A percentile compares a stretch with the other conserved stretches of the same genome.
phyloP scores from a whole-genome alignment of 2,113 vertebrate species.

The Pongo abelii region DNA sequence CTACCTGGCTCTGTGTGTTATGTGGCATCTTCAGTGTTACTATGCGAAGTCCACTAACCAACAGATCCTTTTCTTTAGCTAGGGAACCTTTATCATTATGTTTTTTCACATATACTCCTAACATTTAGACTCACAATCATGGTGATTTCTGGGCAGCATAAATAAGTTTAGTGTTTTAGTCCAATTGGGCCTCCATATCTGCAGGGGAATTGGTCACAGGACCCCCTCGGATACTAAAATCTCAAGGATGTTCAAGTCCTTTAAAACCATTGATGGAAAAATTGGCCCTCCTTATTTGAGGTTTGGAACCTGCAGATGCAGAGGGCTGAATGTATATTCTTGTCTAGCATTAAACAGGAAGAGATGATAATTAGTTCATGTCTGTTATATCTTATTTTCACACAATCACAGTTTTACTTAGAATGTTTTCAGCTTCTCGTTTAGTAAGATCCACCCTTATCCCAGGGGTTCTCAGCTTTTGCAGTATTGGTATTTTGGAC shows the following conservation, averaged over 20 bases:
- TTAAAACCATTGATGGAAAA: neutral
- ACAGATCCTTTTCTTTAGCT: neutral
- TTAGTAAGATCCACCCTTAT: neutral
- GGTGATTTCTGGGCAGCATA: neutral
- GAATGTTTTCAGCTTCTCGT: neutral
- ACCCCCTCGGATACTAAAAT: neutral
- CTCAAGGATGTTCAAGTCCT: neutral
- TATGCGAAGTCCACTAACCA: neutral
- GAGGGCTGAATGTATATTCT: neutral
- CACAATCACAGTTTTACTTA: neutral
- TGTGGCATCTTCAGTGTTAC: neutral
- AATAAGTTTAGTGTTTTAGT: neutral
- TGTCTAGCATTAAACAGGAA: neutral
- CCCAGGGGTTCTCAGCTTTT: neutral
- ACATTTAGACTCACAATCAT: neutral
- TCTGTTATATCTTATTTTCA: neutral
- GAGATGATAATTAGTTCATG: neutral
- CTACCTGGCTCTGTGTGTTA: fast-evolving
- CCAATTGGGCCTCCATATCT: neutral
- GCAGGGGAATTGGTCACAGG: neutral
- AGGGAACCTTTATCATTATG: neutral
- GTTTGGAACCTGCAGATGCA: neutral
- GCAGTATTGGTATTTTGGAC: neutral
- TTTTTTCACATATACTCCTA: neutral
- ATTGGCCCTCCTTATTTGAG: neutral